phyloP scores from a whole-genome alignment of 2,113 vertebrate genomes.

The Prietella phreatophila region DNA sequence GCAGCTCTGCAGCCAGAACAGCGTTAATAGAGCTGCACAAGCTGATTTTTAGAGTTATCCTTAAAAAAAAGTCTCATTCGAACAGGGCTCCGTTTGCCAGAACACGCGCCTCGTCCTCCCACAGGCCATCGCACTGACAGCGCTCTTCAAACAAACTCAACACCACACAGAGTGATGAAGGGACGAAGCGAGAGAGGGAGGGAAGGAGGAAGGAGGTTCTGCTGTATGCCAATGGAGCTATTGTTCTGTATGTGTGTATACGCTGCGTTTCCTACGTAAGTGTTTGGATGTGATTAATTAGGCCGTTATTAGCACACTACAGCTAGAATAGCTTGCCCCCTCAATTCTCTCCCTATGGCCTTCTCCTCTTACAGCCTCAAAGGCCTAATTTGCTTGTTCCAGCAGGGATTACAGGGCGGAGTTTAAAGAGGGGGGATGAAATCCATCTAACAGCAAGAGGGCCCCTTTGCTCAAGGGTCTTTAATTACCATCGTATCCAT shows the following conservation, averaged over 20 bases:
- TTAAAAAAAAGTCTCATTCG: background rate
- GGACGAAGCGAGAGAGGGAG: background rate
- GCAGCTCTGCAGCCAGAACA: background rate
- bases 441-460: constrained; percentile 63
- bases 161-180: background rate
- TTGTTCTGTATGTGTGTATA: constrained; percentile 33
- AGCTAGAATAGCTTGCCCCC: constrained; percentile 33
- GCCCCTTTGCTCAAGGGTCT: constrained; percentile 64
- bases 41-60: background rate
- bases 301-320: constrained; percentile 41
- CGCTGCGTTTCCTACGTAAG: constrained; percentile 5
- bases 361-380: constrained; percentile 66
- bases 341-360: constrained; percentile 24
- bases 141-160: background rate
- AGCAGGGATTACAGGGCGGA: constrained; percentile 63
- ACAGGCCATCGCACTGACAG: background rate
- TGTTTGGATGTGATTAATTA: constrained; percentile 50
- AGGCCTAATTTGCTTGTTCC: constrained; percentile 76
- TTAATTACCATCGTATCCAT: constrained; percentile 69
- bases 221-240: constrained; percentile 12
- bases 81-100: constrained; percentile 4
- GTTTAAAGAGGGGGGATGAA: constrained; percentile 39
- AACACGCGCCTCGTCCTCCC: constrained; percentile 9
- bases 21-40: background rate
- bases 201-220: background rate